A percentile compares a stretch with the other conserved stretches of the same genome.
phyloP scores from a whole-genome alignment of 1,140 invertebrate genomes.

The Zaprionus taronus region DNA sequence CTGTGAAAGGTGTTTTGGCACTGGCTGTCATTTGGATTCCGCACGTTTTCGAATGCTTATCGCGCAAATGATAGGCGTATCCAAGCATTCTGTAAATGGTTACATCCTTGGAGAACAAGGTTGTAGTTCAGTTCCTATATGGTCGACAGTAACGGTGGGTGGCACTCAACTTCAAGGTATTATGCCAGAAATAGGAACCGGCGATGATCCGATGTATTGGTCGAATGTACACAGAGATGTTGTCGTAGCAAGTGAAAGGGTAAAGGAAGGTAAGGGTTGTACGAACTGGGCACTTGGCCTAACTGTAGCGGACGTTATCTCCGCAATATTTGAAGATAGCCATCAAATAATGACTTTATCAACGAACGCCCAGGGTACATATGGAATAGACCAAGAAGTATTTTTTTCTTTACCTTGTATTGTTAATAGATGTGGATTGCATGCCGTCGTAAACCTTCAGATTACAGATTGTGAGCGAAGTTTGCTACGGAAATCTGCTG shows the following conservation, averaged over 20 bases:
- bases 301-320: conserved; percentile 89
- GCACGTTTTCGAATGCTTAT: conserved; percentile 93
- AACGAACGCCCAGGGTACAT: conserved; percentile 90
- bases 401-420: conserved; percentile 93
- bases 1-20: conserved; percentile 92
- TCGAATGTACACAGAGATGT: conserved; percentile 90
- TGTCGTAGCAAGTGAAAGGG: conserved; percentile 91
- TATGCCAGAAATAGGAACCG: conserved; percentile 88
- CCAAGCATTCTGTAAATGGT: conserved; percentile 91
- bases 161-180: conserved; percentile 87
- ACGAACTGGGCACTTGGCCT: conserved; percentile 94
- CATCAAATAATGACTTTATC: conserved; percentile 90
- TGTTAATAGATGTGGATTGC: conserved; percentile 89
- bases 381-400: conserved; percentile 90
- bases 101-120: conserved; percentile 95
- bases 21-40: conserved; percentile 94
- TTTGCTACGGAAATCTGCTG: conserved; percentile 10
- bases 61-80: conserved; percentile 90
- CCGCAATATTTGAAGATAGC: conserved; percentile 90
- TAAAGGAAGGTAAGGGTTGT: conserved; percentile 93
- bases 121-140: conserved; percentile 91
- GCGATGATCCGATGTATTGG: conserved; percentile 90
- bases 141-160: conserved; percentile 88
- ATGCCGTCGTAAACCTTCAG: conserved; percentile 89
- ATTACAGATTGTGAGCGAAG: conserved; percentile 88